A percentile compares a stretch with the other conserved stretches of the same genome.
Conservation (phyloP, 2,113 vertebrate genomes). For the Neotoma lepida region DNA sequence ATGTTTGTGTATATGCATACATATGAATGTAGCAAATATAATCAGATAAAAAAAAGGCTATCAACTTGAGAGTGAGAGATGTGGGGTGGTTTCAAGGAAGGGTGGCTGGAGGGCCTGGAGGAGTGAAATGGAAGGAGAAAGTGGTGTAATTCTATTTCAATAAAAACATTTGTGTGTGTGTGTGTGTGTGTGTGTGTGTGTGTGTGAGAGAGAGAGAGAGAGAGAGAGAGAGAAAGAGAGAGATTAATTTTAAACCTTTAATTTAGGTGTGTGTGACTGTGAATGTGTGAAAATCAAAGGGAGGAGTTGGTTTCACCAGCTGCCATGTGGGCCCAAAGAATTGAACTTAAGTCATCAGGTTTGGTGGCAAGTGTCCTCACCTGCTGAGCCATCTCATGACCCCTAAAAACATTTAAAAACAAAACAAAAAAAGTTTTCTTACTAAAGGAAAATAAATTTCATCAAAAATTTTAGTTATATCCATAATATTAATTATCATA, state of each 20-base stretch:
- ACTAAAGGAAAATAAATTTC: constrained; percentile 13
- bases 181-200: too few relatives aligned
- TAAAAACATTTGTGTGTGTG: not conserved
- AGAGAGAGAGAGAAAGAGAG: too few relatives aligned
- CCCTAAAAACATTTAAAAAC: not conserved
- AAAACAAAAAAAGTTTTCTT: not conserved
- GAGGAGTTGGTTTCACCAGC: not conserved
- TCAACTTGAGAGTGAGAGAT: not conserved
- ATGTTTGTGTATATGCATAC: not conserved
- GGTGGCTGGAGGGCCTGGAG: not conserved
- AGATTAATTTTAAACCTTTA: not conserved
- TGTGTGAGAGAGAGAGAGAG: too few relatives aligned
- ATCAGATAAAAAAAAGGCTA: not conserved
- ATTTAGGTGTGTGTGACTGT: not conserved
- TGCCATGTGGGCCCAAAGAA: not conserved
- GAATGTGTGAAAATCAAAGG: not conserved
- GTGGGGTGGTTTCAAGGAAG: not conserved
- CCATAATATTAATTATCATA: not conserved
- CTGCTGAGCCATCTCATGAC: not conserved
- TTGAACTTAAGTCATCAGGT: not conserved
- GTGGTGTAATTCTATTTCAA: not conserved
- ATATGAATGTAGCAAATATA: not conserved
- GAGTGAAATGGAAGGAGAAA: not conserved
- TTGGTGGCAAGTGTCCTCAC: not conserved
- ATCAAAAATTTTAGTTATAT: constrained; percentile 43